Evolutionary conservation across 2,888 invertebrate genomes (phyloP).

Genomic region (Vesta saturnalis): DNA sequence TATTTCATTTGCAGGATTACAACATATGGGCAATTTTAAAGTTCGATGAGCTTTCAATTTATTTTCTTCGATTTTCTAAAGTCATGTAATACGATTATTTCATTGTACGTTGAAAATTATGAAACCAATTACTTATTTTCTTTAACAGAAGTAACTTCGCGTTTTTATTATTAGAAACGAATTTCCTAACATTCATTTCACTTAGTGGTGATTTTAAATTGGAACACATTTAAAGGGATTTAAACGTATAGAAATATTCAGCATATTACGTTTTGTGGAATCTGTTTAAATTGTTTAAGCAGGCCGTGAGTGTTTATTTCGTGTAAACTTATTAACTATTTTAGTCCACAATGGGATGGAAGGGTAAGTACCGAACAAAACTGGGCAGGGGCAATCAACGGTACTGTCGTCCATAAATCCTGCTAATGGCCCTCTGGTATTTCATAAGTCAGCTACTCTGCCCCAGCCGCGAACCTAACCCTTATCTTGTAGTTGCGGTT

Average conservation of each 20-base stretch:
- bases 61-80: conserved; percentile 33
- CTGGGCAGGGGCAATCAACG: conserved; percentile 53
- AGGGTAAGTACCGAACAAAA: conserved; percentile 41
- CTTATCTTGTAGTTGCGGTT: conserved; percentile 41
- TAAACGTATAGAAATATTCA: neutral
- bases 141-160: neutral
- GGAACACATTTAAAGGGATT: neutral
- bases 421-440: conserved; percentile 62
- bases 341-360: conserved; percentile 34
- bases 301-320: conserved; percentile 22
- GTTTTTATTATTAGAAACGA: no score
- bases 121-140: conserved; percentile 14
- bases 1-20: conserved; percentile 58
- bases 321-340: conserved; percentile 43
- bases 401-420: conserved; percentile 58
- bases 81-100: neutral
- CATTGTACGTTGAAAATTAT: conserved; percentile 8
- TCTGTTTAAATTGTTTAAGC: conserved; percentile 19
- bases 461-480: conserved; percentile 37
- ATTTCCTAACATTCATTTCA: neutral
- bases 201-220: no score
- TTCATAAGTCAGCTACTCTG: conserved; percentile 57
- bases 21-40: conserved; percentile 61
- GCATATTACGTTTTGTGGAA: conserved; percentile 15
- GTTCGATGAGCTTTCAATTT: conserved; percentile 34